Conservation (phyloP, 2,113 vertebrate genomes). For the Ailuropoda melanoleuca region DNA sequence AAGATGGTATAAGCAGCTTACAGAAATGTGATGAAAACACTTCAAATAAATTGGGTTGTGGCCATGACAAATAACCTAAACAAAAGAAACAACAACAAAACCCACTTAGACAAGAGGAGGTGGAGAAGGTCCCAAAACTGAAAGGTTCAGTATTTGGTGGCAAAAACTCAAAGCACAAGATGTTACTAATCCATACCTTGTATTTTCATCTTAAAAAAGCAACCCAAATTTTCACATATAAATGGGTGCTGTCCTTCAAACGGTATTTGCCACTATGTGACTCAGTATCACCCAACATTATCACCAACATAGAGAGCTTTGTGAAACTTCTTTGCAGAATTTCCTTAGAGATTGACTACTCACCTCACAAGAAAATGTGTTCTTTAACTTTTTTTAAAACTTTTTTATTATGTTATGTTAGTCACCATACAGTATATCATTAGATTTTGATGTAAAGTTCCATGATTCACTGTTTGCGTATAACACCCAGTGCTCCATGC, state of each 20-base stretch:
- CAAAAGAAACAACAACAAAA: not conserved
- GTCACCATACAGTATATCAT: too few relatives aligned
- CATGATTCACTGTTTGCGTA: too few relatives aligned
- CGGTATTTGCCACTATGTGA: not conserved
- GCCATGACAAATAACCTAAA: conserved; percentile 44
- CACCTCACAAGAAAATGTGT: not conserved
- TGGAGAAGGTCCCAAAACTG: not conserved
- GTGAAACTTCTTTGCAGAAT: not conserved
- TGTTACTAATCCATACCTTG: not conserved
- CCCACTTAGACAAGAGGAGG: conserved; percentile 3
- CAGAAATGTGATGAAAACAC: conserved; percentile 30
- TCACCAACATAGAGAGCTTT: fast-evolving
- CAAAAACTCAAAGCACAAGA: not conserved
- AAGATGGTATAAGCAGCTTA: conserved; percentile 28
- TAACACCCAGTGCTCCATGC: too few relatives aligned
- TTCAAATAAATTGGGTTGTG: not conserved
- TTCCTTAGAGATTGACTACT: not conserved
- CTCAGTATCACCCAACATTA: not conserved
- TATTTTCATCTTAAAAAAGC: not conserved
- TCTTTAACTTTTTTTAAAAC: not conserved
- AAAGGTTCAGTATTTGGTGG: not conserved
- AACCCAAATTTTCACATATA: not conserved
- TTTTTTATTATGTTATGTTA: too few relatives aligned
- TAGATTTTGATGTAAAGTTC: too few relatives aligned
- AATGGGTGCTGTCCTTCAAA: not conserved